phyloP scores from a whole-genome alignment of 2,113 vertebrate genomes.

The Macquaria ambigua region DNA sequence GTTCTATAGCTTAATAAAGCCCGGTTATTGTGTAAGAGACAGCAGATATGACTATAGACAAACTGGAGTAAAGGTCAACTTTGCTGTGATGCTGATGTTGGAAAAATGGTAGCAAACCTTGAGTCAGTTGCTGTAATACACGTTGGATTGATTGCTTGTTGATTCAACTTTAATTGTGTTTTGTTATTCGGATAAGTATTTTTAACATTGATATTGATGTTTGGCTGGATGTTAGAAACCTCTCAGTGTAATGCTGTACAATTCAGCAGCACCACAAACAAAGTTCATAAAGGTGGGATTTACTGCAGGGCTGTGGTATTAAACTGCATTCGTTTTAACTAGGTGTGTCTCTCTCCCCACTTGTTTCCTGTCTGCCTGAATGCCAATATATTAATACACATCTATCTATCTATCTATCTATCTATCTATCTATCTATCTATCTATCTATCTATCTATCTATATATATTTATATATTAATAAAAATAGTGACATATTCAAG shows the following conservation, averaged over 20 bases:
- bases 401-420: too few species aligned
- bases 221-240: neutral
- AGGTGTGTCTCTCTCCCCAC: too few species aligned
- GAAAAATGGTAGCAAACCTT: slow-evolving; percentile 6
- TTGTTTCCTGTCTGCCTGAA: too few species aligned
- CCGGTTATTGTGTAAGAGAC: slow-evolving; percentile 31
- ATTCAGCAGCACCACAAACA: neutral
- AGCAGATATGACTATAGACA: slow-evolving; percentile 8
- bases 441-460: too few species aligned
- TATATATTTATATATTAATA: too few species aligned
- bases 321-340: neutral
- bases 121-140: slow-evolving; percentile 20
- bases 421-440: too few species aligned
- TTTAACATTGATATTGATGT: too few species aligned
- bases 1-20: slow-evolving; percentile 2
- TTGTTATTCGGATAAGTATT: too few species aligned
- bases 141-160: neutral
- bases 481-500: too few species aligned
- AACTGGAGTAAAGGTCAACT: slow-evolving; percentile 48
- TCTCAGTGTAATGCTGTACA: neutral
- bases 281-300: neutral
- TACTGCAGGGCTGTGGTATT: neutral
- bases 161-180: neutral
- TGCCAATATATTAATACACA: too few species aligned
- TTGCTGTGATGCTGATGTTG: slow-evolving; percentile 50